These are phyloP conservation scores for Eupsilia transversa DNA, from an alignment of 2,888 invertebrate species.

Conservation along the genomic window DNA sequence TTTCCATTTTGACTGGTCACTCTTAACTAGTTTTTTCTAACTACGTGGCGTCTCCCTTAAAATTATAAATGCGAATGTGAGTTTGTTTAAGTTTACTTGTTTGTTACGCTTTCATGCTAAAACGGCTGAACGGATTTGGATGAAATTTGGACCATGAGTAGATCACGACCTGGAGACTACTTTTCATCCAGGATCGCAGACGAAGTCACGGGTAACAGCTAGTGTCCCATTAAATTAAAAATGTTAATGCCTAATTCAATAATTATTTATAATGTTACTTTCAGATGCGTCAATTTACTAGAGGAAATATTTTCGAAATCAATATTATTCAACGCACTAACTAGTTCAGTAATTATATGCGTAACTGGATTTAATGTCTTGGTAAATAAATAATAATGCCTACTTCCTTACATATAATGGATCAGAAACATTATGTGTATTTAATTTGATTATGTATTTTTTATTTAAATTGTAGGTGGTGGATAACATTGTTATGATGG, in stretches of 20 bases:
- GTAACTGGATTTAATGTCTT: slow-evolving; percentile 55
- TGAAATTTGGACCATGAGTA: too few relatives aligned
- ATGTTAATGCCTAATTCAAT: background rate
- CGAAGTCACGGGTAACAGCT: too few relatives aligned
- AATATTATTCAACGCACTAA: slow-evolving; percentile 47
- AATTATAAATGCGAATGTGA: background rate
- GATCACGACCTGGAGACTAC: too few relatives aligned
- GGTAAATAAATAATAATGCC: slow-evolving; percentile 33
- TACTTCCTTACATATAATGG: background rate
- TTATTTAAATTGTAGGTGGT: slow-evolving; percentile 38
- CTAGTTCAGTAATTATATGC: slow-evolving; percentile 54
- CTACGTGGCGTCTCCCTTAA: too few relatives aligned
- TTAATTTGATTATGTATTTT: background rate
- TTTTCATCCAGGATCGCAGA: too few relatives aligned
- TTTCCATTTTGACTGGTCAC: background rate
- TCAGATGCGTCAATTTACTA: slow-evolving; percentile 54
- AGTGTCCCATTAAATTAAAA: background rate
- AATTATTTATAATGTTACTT: slow-evolving; percentile 15
- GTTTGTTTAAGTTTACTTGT: too few relatives aligned
- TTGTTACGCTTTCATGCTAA: too few relatives aligned
- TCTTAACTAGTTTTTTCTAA: background rate
- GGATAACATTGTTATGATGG: slow-evolving; percentile 37
- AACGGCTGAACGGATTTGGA: too few relatives aligned
- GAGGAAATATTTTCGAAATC: slow-evolving; percentile 53
- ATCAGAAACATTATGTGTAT: background rate